Evolutionary conservation across 2,113 vertebrate species (phyloP).

Genomic region (Caretta caretta): DNA sequence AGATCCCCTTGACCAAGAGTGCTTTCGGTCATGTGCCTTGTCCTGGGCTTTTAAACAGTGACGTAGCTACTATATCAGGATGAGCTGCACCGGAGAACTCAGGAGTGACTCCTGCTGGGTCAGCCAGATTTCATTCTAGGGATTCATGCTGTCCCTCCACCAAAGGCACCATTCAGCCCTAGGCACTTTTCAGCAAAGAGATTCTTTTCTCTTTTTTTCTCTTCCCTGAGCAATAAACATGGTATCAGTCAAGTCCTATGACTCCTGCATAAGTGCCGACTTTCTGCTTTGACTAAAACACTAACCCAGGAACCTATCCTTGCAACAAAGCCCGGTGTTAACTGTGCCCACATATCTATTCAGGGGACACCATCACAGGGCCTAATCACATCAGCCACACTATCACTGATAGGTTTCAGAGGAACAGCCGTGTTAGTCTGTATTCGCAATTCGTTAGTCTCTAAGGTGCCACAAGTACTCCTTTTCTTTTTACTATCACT

Average conservation of each 20-base stretch:
- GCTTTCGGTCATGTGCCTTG: background rate
- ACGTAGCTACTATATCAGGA: background rate
- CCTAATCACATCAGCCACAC: too few species aligned
- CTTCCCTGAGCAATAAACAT: background rate
- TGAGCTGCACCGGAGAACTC: background rate
- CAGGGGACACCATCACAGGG: too few species aligned
- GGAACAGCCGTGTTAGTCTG: too few species aligned
- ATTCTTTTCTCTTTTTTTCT: background rate
- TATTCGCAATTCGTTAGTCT: too few species aligned
- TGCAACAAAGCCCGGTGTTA: too few species aligned
- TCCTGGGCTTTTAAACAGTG: background rate
- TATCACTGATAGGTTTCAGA: too few species aligned
- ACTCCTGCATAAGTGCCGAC: background rate
- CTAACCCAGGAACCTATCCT: too few species aligned
- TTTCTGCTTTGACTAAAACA: too few species aligned
- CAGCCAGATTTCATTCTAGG: rapidly evolving
- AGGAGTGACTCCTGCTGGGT: background rate
- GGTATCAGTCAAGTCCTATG: background rate
- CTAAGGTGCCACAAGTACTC: too few species aligned
- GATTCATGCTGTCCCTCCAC: background rate
- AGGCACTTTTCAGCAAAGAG: background rate
- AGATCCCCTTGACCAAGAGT: background rate
- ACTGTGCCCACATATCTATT: too few species aligned
- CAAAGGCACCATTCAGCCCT: background rate
- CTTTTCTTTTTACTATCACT: too few species aligned